phyloP scores from a whole-genome alignment of 2,888 invertebrate species.

The Conops quadrifasciatus region DNA sequence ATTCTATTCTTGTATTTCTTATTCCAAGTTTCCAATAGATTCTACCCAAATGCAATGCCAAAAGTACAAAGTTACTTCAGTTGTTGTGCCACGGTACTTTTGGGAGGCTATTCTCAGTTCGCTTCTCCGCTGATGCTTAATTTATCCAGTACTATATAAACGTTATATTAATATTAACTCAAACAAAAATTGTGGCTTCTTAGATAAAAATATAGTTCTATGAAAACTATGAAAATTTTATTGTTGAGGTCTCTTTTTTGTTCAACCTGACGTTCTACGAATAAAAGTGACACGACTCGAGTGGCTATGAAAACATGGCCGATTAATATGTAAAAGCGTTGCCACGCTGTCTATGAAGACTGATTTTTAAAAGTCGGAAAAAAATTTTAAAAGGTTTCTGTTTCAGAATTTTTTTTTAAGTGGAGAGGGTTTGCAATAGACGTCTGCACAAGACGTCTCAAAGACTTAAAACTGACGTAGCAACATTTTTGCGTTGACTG shows the following conservation, averaged over 20 bases:
- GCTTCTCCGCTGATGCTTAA: not conserved
- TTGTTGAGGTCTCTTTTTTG: slow-evolving; percentile 29
- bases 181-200: not conserved
- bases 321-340: not conserved
- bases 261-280: slow-evolving; percentile 44
- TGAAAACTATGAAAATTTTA: slow-evolving; percentile 4
- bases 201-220: not conserved
- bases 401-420: too few relatives aligned
- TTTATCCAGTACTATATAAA: not conserved
- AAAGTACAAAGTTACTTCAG: not conserved
- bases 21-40: not conserved
- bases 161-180: not conserved
- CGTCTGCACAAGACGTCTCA: too few relatives aligned
- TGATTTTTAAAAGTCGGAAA: not conserved
- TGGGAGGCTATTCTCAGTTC: not conserved
- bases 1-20: slow-evolving; percentile 65
- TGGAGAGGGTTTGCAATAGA: too few relatives aligned
- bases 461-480: too few relatives aligned
- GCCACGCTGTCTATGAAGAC: too few relatives aligned
- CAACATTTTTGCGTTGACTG: too few relatives aligned
- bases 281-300: slow-evolving; percentile 45
- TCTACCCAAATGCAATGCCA: not conserved
- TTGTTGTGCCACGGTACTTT: not conserved
- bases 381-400: not conserved
- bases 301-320: slow-evolving; percentile 5